Evolutionary conservation across 2,888 invertebrate species (phyloP).

Genomic region (Gnatocerus cornutus): DNA sequence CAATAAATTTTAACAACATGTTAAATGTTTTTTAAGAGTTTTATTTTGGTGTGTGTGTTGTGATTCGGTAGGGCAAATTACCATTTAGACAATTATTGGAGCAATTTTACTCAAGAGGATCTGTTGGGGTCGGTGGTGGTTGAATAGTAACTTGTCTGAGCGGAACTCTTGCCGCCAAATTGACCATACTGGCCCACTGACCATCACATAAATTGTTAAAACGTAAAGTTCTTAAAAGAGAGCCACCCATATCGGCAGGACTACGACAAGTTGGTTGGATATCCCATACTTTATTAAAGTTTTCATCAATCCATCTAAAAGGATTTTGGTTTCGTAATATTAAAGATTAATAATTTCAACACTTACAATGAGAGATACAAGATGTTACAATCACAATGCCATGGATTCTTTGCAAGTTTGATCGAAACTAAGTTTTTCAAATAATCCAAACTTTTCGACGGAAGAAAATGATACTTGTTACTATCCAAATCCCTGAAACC

Average conservation of each 20-base stretch:
- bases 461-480: constrained; percentile 81
- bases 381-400: constrained; percentile 87
- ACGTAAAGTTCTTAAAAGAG: constrained; percentile 78
- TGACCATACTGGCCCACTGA: constrained; percentile 86
- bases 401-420: constrained; percentile 84
- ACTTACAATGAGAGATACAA: constrained; percentile 80
- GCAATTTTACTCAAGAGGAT: not conserved
- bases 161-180: constrained; percentile 79
- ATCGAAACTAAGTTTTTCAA: constrained; percentile 78
- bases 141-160: constrained; percentile 63
- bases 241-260: constrained; percentile 82
- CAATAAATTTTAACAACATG: no score
- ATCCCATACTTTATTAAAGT: constrained; percentile 81
- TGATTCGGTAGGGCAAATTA: no score
- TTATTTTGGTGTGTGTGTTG: no score
- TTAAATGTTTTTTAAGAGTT: no score
- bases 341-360: no score
- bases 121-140: constrained; percentile 20
- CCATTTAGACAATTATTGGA: not conserved
- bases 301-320: constrained; percentile 79
- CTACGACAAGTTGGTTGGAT: constrained; percentile 81
- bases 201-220: constrained; percentile 84
- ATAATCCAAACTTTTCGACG: constrained; percentile 79
- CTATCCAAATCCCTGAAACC: constrained; percentile 81
- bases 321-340: no score